Base-by-base conservation (phyloP, 1,140 invertebrate genomes). In the Frieseomelitta varia region DNA sequence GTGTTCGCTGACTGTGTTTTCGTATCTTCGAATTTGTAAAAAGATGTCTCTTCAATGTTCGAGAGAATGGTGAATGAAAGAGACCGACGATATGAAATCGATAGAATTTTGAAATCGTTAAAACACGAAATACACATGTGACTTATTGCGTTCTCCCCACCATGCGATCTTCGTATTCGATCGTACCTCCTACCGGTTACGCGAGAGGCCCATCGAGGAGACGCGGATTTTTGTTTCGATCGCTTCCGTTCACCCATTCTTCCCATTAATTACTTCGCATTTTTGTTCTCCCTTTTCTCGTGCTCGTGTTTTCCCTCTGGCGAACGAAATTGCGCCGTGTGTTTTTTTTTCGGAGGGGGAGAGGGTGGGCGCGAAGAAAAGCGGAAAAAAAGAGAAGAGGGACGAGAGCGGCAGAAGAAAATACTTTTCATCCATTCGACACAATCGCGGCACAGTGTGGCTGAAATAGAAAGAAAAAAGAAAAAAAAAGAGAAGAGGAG, bases 371-470 rank as follows among this genome's bases (percentile, higher is more conserved):
- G 14, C 34, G 34, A 72, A 47, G 79, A 80, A 80, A 61, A 34
- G 56, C 30, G 47, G 39, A 39, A 17, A 19, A 24, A 21, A 51
- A 77, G 58, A 21, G 58, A 24, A 61, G 39, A 75, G 58, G 61
- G 21, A n/a, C 19, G 17, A 67, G 65, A 17, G 65, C 27, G 56
- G 21, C 14, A 55, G 73, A 69, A 39, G 73, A 27, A 58, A 72
- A 80, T 61, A 72, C 68, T 69, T 80, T 80, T 80, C 79, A 80
- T 47, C 34, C 79, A 61, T 80, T 80, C 79, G 78, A 79, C 53
- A 80, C 79, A 71, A 72, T 72, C 79, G 68, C 55, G 55, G 51
- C 21, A 19, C 51, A 39, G 21, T 34, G 61, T 53, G 76, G 63
- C 4, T 56, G 27, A 21, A 56, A 27, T n/a, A 34, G 30, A 72